Percentiles rank a stretch among this genome's conserved stretches.
Evolutionary conservation across 2,888 invertebrate genomes (phyloP).

Genomic region (Dromius quadrimaculatus): DNA sequence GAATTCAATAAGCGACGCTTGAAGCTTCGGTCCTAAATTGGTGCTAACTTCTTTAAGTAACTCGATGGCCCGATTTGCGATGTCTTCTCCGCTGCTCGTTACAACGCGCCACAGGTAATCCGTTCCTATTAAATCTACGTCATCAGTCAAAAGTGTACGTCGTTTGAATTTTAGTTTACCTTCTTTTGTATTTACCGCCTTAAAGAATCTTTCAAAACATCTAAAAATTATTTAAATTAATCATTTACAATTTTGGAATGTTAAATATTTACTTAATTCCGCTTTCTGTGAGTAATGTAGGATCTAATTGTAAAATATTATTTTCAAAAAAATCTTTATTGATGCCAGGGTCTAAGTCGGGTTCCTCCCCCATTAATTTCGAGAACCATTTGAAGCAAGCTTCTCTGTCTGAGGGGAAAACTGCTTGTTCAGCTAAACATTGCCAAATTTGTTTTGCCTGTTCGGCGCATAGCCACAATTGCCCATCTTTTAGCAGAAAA

Average conservation of each 20-base stretch:
- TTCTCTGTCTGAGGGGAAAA: slow-evolving; percentile 92
- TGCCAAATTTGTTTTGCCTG: slow-evolving; percentile 98
- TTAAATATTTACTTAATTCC: slow-evolving; percentile 81
- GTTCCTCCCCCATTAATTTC: slow-evolving; percentile 96
- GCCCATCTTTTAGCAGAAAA: slow-evolving; percentile 94
- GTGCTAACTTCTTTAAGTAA: slow-evolving; percentile 93
- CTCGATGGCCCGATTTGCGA: slow-evolving; percentile 92
- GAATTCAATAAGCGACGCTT: slow-evolving; percentile 82
- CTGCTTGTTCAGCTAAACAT: slow-evolving; percentile 93
- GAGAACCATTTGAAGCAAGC: slow-evolving; percentile 99
- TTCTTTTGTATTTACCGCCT: slow-evolving; percentile 95
- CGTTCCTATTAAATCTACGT: slow-evolving; percentile 93
- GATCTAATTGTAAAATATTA: slow-evolving; percentile 92
- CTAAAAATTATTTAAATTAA: slow-evolving; percentile 59
- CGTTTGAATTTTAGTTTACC: slow-evolving; percentile 90
- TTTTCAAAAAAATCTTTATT: slow-evolving; percentile 96
- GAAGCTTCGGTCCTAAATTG: slow-evolving; percentile 88
- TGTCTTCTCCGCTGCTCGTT: slow-evolving; percentile 91
- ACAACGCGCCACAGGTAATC: slow-evolving; percentile 94
- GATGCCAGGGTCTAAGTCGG: slow-evolving; percentile 95
- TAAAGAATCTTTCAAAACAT: slow-evolving; percentile 86
- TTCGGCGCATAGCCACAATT: slow-evolving; percentile 95
- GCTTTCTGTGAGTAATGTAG: slow-evolving; percentile 90
- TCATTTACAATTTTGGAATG: slow-evolving; percentile 5
- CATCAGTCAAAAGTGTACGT: slow-evolving; percentile 88